phyloP scores from a whole-genome alignment of 2,888 invertebrate species.

The Harmothoe impar region DNA sequence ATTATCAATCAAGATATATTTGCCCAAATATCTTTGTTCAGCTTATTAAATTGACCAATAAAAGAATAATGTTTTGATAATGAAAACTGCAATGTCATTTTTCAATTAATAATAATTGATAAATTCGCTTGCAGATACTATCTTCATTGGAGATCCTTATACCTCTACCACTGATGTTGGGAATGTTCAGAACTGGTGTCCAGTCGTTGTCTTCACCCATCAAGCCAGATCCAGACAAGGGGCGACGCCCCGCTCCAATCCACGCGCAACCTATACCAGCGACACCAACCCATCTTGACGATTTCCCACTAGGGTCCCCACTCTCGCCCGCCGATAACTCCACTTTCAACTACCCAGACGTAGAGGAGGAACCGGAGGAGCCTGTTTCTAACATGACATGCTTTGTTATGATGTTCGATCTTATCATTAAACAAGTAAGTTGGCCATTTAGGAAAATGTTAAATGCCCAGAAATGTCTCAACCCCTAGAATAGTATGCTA shows the following conservation, averaged over 20 bases:
- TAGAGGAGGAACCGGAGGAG: conserved; percentile 75
- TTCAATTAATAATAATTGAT: too few species aligned
- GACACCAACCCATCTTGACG: conserved; percentile 68
- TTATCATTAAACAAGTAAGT: conserved; percentile 93
- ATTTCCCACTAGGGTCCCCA: conserved; percentile 68
- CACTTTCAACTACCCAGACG: conserved; percentile 58
- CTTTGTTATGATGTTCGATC: conserved; percentile 97
- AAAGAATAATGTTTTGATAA: too few species aligned
- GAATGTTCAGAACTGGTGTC: conserved; percentile 95
- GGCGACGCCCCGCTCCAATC: conserved; percentile 59
- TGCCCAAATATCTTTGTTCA: too few species aligned
- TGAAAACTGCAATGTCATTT: too few species aligned
- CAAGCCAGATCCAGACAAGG: conserved; percentile 68
- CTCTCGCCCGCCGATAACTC: conserved; percentile 76
- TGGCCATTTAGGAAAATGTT: neutral
- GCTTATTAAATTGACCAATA: too few species aligned
- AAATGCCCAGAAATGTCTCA: too few species aligned
- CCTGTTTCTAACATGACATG: conserved; percentile 90
- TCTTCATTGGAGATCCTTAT: conserved; percentile 95
- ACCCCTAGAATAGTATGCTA: too few species aligned
- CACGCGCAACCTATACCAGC: conserved; percentile 56
- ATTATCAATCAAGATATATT: too few species aligned
- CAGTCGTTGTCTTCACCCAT: conserved; percentile 82
- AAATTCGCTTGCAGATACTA: conserved; percentile 85
- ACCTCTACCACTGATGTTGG: conserved; percentile 92